These are phyloP conservation scores for Auanema freiburgensis DNA, from an alignment of 2,888 invertebrate genomes.

Conservation along the genomic window DNA sequence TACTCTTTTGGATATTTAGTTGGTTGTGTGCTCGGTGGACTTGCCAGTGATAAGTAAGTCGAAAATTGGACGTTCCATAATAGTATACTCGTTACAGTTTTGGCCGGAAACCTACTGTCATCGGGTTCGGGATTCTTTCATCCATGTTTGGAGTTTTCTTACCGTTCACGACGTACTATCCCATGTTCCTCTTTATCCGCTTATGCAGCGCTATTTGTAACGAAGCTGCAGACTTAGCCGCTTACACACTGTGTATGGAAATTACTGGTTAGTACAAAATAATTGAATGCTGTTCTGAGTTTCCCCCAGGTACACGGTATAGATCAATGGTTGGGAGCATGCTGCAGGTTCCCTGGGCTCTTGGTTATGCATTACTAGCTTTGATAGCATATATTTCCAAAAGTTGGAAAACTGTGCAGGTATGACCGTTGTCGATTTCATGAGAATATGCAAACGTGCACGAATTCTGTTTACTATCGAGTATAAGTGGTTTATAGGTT, in stretches of 20 bases:
- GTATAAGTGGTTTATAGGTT: slow-evolving; percentile 35
- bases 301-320: slow-evolving; percentile 43
- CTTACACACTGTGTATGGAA: slow-evolving; percentile 64
- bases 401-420: slow-evolving; percentile 63
- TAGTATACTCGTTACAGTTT: slow-evolving; percentile 41
- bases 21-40: slow-evolving; percentile 62
- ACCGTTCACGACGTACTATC: slow-evolving; percentile 56
- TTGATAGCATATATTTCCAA: slow-evolving; percentile 61
- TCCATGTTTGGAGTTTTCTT: slow-evolving; percentile 63
- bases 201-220: slow-evolving; percentile 53
- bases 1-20: slow-evolving; percentile 63
- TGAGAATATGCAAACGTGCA: too few relatives aligned
- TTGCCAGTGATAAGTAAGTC: slow-evolving; percentile 56
- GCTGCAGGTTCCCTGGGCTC: slow-evolving; percentile 64
- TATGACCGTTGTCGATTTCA: slow-evolving; percentile 17
- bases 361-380: slow-evolving; percentile 64
- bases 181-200: slow-evolving; percentile 60
- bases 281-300: background rate
- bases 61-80: background rate
- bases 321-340: slow-evolving; percentile 63
- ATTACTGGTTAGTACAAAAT: slow-evolving; percentile 50
- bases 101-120: slow-evolving; percentile 64
- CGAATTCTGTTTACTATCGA: too few relatives aligned
- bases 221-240: slow-evolving; percentile 63
- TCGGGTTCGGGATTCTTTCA: slow-evolving; percentile 64